phyloP scores from a whole-genome alignment of 2,888 invertebrate genomes.

The Cerastoderma edule region DNA sequence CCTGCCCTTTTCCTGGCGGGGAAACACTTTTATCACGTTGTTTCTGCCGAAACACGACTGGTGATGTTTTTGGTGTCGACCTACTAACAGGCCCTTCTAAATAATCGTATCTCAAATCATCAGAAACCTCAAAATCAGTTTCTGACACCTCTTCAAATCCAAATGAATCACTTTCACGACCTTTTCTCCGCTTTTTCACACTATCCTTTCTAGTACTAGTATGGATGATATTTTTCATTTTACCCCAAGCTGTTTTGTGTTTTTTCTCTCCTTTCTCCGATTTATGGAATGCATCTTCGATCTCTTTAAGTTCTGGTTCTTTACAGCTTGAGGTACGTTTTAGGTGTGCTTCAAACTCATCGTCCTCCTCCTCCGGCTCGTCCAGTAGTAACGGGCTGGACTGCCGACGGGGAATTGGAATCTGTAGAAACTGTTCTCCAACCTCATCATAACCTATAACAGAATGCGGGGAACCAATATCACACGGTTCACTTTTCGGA shows the following conservation, averaged over 20 bases:
- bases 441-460: slow-evolving; percentile 55
- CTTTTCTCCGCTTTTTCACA: slow-evolving; percentile 86
- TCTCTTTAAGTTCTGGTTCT: slow-evolving; percentile 56
- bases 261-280: slow-evolving; percentile 74
- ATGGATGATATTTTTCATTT: slow-evolving; percentile 91
- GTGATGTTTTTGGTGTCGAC: slow-evolving; percentile 76
- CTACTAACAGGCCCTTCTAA: slow-evolving; percentile 73
- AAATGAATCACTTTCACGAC: slow-evolving; percentile 62
- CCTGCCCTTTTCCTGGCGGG: slow-evolving; percentile 57
- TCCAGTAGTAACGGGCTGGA: slow-evolving; percentile 76
- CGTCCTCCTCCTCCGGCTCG: slow-evolving; percentile 59
- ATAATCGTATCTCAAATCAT: slow-evolving; percentile 68
- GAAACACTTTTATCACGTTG: slow-evolving; percentile 64
- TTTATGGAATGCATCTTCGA: slow-evolving; percentile 59
- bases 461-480: slow-evolving; percentile 53
- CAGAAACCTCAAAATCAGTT: slow-evolving; percentile 69
- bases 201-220: slow-evolving; percentile 89
- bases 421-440: slow-evolving; percentile 63
- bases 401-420: slow-evolving; percentile 73
- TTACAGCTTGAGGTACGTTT: slow-evolving; percentile 77
- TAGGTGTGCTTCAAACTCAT: slow-evolving; percentile 45
- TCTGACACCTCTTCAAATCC: slow-evolving; percentile 75
- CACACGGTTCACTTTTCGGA: slow-evolving; percentile 53
- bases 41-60: slow-evolving; percentile 70
- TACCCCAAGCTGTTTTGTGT: slow-evolving; percentile 90